A percentile compares a stretch with the other conserved stretches of the same genome.
Evolutionary conservation across 2,113 vertebrate genomes (phyloP).

Genomic region (Cavia aperea): DNA sequence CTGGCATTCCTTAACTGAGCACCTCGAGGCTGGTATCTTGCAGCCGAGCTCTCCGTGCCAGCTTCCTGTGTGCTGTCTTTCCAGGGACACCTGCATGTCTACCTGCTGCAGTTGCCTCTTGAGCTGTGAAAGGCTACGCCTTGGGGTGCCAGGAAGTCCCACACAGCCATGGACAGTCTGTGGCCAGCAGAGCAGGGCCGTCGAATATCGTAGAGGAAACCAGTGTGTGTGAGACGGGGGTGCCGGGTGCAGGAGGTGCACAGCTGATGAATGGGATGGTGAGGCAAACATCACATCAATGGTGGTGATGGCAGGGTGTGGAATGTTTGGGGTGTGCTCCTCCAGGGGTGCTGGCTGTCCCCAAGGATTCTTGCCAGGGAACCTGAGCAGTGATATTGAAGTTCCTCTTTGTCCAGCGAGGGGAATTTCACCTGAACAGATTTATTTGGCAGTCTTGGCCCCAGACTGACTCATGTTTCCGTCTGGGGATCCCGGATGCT

Average conservation of each 20-base stretch:
- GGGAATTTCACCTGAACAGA: constrained; percentile 32
- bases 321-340: neutral
- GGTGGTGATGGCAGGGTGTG: neutral
- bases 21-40: neutral
- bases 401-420: constrained; percentile 21
- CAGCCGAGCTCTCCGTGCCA: neutral
- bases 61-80: accelerated
- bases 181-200: neutral
- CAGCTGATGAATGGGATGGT: neutral
- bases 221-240: neutral
- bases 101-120: neutral
- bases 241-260: neutral
- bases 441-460: constrained; percentile 48
- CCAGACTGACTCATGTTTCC: constrained; percentile 40
- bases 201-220: neutral
- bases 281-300: accelerated
- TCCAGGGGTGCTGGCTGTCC: neutral
- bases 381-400: neutral
- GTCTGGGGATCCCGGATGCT: constrained; percentile 55
- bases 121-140: neutral
- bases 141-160: neutral
- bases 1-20: neutral
- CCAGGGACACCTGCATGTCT: neutral
- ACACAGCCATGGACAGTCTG: accelerated
- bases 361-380: neutral